Base-by-base conservation (phyloP, 2,888 invertebrate genomes). In the Stenodera caucasica region DNA sequence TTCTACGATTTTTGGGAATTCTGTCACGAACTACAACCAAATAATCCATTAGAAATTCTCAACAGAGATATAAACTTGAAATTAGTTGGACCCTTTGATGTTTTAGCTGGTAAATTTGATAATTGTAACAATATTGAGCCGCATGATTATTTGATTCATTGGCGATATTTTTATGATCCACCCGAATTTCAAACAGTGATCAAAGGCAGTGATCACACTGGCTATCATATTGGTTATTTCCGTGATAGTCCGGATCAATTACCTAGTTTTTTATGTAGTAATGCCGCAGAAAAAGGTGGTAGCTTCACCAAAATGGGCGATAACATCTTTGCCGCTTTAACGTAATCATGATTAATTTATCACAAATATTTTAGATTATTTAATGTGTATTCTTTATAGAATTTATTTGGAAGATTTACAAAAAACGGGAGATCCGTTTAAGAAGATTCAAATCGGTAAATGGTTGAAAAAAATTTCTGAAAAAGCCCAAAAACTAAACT, bases 141-240 rank as follows among this genome's bases (percentile, higher is more conserved):
- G 61, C 84, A 87, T 63, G 82, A 88, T 62, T 92, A 89, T 76
- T 83, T 94, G 52, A 81, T 88, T 9, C 94, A 96, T 77, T 96
- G 94, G 91, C 86, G 98, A 70, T 97, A 91, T 80, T 94, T 86
- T 77, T 94, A 90, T 79, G 98, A 98, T 82, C 94, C 96, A 9
- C 97, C 98, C 9, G 97, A 98, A 81, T 92, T 96, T 79, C 92
- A 94, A 86, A 90, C 93, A 2, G 82, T 93, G 40, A 78, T 94
- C 53, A 88, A 86, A 77, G 86, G 85, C 21, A 87, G 88, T 73
- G 85, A 87, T 53, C 84, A 84, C 53, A 86, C 86, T 60, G 89
- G 90, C 64, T 88, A 88, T 68, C 96, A 97, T 77, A 88, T 94
- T 73, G 96, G 96, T 6, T 97, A 96, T 80, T 96, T 89, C 83